Percentiles rank a stretch among this genome's conserved stretches.
Conservation (phyloP, 1,140 invertebrate genomes). For the Drosophila sechellia region DNA sequence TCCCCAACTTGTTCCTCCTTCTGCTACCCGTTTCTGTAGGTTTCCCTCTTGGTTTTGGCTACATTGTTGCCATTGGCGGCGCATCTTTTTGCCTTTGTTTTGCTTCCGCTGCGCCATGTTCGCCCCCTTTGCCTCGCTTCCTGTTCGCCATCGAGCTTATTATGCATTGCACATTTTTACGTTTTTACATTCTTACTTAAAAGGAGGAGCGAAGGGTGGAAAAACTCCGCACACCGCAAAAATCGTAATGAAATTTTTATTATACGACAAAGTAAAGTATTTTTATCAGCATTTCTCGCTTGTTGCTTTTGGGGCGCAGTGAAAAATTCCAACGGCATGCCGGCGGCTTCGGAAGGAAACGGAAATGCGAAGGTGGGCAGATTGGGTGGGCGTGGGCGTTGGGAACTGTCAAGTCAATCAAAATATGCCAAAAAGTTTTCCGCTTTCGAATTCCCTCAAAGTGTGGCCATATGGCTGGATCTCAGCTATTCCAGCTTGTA, state of each 20-base stretch:
- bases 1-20: background rate
- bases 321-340: conserved; percentile 53
- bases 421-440: conserved; percentile 69
- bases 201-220: conserved; percentile 10
- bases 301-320: conserved; percentile 66
- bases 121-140: conserved; percentile 28
- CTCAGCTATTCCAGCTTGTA: background rate
- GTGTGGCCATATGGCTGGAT: conserved; percentile 32
- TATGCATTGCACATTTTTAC: conserved; percentile 82
- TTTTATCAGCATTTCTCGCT: conserved; percentile 81
- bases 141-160: conserved; percentile 56
- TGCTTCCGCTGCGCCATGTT: conserved; percentile 76
- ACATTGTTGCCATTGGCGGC: conserved; percentile 34
- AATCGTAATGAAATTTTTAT: conserved; percentile 83
- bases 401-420: conserved; percentile 73
- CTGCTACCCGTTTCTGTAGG: background rate
- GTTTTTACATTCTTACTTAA: conserved; percentile 79
- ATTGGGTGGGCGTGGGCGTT: conserved; percentile 1
- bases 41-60: conserved; percentile 24
- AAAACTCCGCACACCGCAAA: conserved; percentile 69
- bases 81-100: conserved; percentile 73
- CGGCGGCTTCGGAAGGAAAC: conserved; percentile 29
- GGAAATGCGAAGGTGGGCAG: background rate
- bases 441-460: conserved; percentile 39
- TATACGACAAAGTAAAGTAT: conserved; percentile 82